Evolutionary conservation across 1,140 invertebrate genomes (phyloP), one percentile per base, ranked within the genome.

Genomic region (Ceratoteleas bidentatus): DNA sequence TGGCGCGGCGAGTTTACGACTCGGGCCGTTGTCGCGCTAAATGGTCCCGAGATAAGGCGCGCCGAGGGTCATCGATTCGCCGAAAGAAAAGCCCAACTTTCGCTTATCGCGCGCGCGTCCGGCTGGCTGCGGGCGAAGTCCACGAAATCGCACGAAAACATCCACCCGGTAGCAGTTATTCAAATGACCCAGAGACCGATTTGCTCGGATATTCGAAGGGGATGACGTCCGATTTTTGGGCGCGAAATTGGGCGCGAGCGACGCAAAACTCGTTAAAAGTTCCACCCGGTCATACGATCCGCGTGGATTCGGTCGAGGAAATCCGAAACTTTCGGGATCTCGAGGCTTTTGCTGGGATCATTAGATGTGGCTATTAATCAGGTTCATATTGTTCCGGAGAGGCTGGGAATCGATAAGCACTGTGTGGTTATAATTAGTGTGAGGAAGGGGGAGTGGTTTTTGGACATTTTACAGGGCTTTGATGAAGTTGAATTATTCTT

Each of bases 201-300:
- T 24, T 4, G 24, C 24, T 24, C 1, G 4, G 24, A 24, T 24
- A 24, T 24, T 24, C 24, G 24, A 1, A 1, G 24, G 4, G 24
- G 24, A 4, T 4, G 24, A 24, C 24, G 24, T 24, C 24, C 24
- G 24, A 24, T 24, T 24, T 24, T 24, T 24, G 24, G 24, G 24
- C 24, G 24, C 24, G 24, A 24, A 24, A 24, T 24, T 24, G 24
- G 24, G 24, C 66, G 52, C 52, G 54, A 70, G 58, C 72, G 60
- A 72, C 66, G 50, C 47, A 50, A 66, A 78, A 78, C 75, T 78
- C 66, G 61, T 78, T 78, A 78, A 78, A 78, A 70, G 61, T 78
- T 78, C 0, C 24, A 78, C 64, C 49, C 57, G 43, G 24, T 14
- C 66, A 43, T 58, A 69, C 52, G 74, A 78, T 78, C 65, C 65